phyloP scores from a whole-genome alignment of 2,888 invertebrate genomes.

The Lydus trimaculatus region DNA sequence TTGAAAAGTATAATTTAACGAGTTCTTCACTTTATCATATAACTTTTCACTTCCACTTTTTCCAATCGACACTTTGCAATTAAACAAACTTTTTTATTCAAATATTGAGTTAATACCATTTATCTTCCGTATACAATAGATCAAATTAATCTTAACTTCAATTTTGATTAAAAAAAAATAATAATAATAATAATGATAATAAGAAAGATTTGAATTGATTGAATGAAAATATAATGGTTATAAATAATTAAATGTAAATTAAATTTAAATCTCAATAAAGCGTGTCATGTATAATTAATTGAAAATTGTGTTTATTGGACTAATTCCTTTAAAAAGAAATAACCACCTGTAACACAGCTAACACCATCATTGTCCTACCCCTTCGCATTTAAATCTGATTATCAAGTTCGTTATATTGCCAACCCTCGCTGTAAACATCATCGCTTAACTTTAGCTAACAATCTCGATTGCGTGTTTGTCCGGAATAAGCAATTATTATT shows the following conservation, averaged over 20 bases:
- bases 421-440: conserved; percentile 33
- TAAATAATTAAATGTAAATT: conserved; percentile 22
- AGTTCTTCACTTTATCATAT: neutral
- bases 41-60: neutral
- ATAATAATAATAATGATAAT: too few species aligned
- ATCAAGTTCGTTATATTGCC: conserved; percentile 36
- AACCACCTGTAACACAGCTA: conserved; percentile 37
- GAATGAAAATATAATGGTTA: neutral
- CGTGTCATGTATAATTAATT: conserved; percentile 31
- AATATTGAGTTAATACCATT: conserved; percentile 15
- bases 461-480: conserved; percentile 20
- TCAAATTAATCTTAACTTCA: conserved; percentile 6
- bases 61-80: neutral
- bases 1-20: neutral
- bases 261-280: conserved; percentile 29
- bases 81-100: neutral
- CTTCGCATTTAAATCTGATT: conserved; percentile 39
- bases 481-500: conserved; percentile 19
- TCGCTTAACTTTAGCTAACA: conserved; percentile 23
- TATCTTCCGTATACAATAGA: neutral
- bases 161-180: conserved; percentile 16
- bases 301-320: conserved; percentile 31
- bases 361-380: conserved; percentile 33
- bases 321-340: conserved; percentile 36
- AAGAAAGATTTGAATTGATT: neutral